Conservation (phyloP, 2,113 vertebrate genomes). For the Mohoua ochrocephala region DNA sequence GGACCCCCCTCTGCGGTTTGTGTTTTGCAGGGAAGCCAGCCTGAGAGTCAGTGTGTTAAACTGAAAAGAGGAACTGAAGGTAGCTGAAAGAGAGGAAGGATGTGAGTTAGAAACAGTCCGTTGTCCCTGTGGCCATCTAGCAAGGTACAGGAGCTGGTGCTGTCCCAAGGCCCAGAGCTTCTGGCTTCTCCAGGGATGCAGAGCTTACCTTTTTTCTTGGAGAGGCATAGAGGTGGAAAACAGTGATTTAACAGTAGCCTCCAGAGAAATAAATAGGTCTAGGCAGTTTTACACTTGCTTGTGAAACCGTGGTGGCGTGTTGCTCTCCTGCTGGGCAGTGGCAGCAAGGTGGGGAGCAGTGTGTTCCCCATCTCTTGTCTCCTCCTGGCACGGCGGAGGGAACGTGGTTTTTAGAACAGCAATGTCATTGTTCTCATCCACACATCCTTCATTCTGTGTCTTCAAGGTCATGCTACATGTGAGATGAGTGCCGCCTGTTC, state of each 20-base stretch:
- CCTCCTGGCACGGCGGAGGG: neutral
- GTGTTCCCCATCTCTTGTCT: neutral
- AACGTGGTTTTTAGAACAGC: neutral
- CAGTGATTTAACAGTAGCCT: neutral
- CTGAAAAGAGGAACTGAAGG: slow-evolving; percentile 34
- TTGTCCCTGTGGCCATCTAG: neutral
- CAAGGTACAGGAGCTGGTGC: neutral
- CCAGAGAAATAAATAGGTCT: neutral
- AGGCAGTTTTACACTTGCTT: neutral
- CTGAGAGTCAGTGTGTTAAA: neutral
- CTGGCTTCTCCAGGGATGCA: neutral
- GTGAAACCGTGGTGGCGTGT: fast-evolving
- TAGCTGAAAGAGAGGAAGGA: slow-evolving; percentile 29
- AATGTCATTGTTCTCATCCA: neutral
- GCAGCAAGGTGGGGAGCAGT: neutral
- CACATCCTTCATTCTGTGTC: neutral
- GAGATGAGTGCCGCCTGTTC: neutral
- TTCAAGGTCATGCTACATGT: neutral
- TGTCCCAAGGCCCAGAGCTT: neutral
- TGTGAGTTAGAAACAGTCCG: neutral
- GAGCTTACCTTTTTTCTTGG: neutral
- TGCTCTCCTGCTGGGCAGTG: neutral
- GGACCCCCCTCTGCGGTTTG: neutral
- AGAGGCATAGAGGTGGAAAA: neutral
- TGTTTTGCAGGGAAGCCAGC: neutral